These are phyloP conservation scores for Latrodectus geometricus DNA, from an alignment of 1,140 invertebrate genomes.

Conservation along the genomic window DNA sequence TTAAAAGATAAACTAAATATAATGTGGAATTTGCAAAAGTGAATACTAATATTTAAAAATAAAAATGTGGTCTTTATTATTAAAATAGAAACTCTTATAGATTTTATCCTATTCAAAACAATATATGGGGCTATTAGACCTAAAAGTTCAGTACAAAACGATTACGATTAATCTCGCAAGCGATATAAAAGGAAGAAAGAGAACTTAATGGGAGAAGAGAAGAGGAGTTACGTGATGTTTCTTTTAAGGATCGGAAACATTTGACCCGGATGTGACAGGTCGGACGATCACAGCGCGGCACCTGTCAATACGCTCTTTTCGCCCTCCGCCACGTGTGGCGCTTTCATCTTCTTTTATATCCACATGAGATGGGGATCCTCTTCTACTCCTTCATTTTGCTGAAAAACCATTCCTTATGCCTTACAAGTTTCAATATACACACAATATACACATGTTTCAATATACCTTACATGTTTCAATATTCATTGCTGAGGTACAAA, in stretches of 20 bases:
- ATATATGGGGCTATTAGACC: too few relatives aligned
- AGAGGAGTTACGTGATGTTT: slow-evolving; percentile 40
- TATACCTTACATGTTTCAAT: too few relatives aligned
- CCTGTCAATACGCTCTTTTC: slow-evolving; percentile 45
- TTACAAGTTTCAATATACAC: too few relatives aligned
- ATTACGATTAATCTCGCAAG: background rate
- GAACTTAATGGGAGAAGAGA: slow-evolving; percentile 40
- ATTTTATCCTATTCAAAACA: too few relatives aligned
- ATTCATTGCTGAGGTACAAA: too few relatives aligned
- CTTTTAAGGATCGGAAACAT: slow-evolving; percentile 30
- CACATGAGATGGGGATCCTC: slow-evolving; percentile 1
- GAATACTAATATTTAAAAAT: too few relatives aligned
- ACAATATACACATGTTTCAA: too few relatives aligned
- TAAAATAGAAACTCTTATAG: too few relatives aligned
- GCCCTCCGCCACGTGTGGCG: slow-evolving; percentile 15
- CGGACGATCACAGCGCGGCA: slow-evolving; percentile 37
- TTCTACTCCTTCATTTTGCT: background rate
- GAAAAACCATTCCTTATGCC: too few relatives aligned
- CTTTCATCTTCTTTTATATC: background rate
- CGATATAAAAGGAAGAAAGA: background rate
- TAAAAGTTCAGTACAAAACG: background rate
- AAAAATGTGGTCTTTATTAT: too few relatives aligned
- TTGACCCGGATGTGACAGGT: slow-evolving; percentile 56
- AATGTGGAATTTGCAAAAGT: too few relatives aligned
- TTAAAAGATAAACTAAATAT: too few relatives aligned